Conservation (phyloP, 2,113 vertebrate genomes). For the Tragelaphus imberbis region DNA sequence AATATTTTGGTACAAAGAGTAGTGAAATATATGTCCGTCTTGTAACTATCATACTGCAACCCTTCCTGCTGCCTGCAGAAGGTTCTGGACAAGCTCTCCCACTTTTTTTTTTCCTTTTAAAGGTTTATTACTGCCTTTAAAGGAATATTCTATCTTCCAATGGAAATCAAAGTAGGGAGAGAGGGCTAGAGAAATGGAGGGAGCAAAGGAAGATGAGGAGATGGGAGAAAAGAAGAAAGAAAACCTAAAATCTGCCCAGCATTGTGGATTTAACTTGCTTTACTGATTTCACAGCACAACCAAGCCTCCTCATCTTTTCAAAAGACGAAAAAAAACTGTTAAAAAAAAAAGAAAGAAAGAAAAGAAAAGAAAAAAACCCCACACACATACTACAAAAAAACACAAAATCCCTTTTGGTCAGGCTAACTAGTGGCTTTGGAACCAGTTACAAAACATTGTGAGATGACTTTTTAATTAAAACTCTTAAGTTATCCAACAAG, state of each 20-base stretch:
- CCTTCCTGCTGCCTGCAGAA: slow-evolving; percentile 45
- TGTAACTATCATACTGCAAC: slow-evolving; percentile 61
- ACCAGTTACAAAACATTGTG: slow-evolving; percentile 74
- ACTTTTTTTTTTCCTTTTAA: slow-evolving; percentile 68
- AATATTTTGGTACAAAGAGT: slow-evolving; percentile 53
- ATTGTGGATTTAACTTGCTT: neutral
- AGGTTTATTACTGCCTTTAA: slow-evolving; percentile 78
- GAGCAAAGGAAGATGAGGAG: neutral
- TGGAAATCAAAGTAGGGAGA: neutral
- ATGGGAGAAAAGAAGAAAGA: neutral
- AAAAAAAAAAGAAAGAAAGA: neutral
- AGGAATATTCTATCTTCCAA: slow-evolving; percentile 70
- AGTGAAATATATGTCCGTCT: slow-evolving; percentile 28
- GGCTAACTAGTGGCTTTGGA: slow-evolving; percentile 72
- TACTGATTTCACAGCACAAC: neutral
- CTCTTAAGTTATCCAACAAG: slow-evolving; percentile 73
- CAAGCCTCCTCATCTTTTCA: neutral
- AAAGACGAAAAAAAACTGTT: slow-evolving; percentile 64
- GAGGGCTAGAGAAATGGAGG: neutral
- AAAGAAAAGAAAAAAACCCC: slow-evolving; percentile 47
- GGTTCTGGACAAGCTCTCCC: slow-evolving; percentile 55
- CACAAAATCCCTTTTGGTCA: slow-evolving; percentile 62
- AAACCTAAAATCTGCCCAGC: neutral
- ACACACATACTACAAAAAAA: neutral
- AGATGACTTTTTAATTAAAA: slow-evolving; percentile 76